Percentiles rank a stretch among this genome's conserved stretches.
Evolutionary conservation across 2,113 vertebrate genomes (phyloP).

Genomic region (Cololabis saira): DNA sequence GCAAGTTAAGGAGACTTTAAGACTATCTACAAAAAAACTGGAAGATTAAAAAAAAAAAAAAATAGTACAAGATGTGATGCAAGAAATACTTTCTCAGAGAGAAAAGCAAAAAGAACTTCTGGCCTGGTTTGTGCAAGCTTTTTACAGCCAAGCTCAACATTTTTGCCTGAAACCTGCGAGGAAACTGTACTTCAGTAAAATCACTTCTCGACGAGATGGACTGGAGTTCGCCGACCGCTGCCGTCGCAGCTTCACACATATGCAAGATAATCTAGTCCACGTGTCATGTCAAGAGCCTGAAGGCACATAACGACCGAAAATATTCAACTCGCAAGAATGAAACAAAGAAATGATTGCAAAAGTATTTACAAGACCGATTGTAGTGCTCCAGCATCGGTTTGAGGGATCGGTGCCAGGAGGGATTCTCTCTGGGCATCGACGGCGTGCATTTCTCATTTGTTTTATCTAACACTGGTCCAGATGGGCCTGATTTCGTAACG

Average conservation of each 20-base stretch:
- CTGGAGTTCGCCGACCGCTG: no score
- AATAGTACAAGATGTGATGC: constrained; percentile 40
- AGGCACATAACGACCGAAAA: constrained; percentile 42
- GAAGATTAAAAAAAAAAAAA: constrained; percentile 49
- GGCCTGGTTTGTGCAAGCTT: neutral
- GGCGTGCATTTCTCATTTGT: no score
- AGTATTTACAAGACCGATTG: constrained; percentile 62
- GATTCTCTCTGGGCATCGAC: no score
- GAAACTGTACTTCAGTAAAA: no score
- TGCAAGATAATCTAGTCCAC: neutral
- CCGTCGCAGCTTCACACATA: neutral
- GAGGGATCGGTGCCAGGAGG: constrained; percentile 24
- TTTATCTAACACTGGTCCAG: neutral
- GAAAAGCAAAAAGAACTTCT: constrained; percentile 26
- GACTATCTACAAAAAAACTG: constrained; percentile 49
- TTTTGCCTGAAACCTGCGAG: no score
- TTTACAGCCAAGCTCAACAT: neutral
- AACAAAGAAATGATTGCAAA: constrained; percentile 40
- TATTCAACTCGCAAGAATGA: constrained; percentile 28
- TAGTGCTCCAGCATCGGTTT: constrained; percentile 47
- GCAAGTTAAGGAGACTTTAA: constrained; percentile 1
- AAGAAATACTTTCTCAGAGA: constrained; percentile 15
- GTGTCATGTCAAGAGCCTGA: constrained; percentile 18
- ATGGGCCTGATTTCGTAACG: no score
- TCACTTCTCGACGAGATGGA: no score